phyloP scores from a whole-genome alignment of 1,140 invertebrate species.

The Antheraea mylitta region DNA sequence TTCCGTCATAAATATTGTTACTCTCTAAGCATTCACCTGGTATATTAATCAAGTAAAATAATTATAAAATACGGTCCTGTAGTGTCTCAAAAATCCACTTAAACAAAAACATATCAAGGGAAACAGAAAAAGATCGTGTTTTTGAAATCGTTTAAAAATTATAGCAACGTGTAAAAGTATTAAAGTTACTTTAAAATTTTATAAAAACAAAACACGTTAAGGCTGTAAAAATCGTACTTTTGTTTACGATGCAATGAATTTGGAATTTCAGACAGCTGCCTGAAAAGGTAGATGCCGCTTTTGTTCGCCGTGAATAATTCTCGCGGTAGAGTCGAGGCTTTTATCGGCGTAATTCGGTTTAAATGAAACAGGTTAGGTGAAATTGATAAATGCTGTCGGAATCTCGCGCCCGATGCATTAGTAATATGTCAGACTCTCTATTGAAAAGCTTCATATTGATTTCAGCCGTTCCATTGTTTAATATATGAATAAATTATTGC shows the following conservation, averaged over 20 bases:
- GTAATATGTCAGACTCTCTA: neutral
- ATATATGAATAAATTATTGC: neutral
- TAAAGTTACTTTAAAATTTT: conserved; percentile 8
- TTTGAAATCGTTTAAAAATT: too few species aligned
- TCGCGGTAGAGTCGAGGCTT: conserved; percentile 32
- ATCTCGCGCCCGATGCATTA: conserved; percentile 1
- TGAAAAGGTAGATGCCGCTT: conserved; percentile 43
- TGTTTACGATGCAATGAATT: conserved; percentile 66
- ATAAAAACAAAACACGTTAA: conserved; percentile 25
- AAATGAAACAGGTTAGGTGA: conserved; percentile 48
- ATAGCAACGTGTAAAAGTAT: neutral
- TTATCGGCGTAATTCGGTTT: conserved; percentile 50
- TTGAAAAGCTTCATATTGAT: conserved; percentile 1
- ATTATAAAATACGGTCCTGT: too few species aligned
- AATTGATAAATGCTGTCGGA: conserved; percentile 47
- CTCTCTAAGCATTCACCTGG: too few species aligned
- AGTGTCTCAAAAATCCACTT: too few species aligned
- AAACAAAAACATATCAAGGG: too few species aligned
- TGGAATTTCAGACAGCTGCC: conserved; percentile 54
- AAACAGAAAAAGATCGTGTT: too few species aligned
- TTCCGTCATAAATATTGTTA: too few species aligned
- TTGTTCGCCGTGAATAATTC: conserved; percentile 55
- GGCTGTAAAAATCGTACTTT: conserved; percentile 48
- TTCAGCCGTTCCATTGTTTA: neutral
- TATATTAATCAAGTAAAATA: too few species aligned